A percentile compares a stretch with the other conserved stretches of the same genome.
Evolutionary conservation across 2,888 invertebrate genomes (phyloP).

Genomic region (Microctonus aethiopoides): DNA sequence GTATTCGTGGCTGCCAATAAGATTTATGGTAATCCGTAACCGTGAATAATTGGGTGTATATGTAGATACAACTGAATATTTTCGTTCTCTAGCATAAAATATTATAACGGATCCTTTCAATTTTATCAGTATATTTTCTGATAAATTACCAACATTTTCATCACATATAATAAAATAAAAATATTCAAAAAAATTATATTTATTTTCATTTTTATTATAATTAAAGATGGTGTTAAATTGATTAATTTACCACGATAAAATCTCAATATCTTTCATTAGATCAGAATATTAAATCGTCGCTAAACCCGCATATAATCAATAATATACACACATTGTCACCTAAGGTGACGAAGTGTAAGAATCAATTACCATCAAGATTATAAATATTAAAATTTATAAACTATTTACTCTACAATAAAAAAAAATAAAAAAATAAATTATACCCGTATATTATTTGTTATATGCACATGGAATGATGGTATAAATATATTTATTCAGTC

Average conservation of each 20-base stretch:
- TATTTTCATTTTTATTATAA: neutral
- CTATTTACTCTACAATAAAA: neutral
- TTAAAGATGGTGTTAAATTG: neutral
- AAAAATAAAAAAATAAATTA: neutral
- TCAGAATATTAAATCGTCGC: neutral
- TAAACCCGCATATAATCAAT: neutral
- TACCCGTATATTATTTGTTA: neutral
- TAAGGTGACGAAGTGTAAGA: neutral
- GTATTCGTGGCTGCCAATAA: slow-evolving; percentile 43
- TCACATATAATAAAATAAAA: no score
- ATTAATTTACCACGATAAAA: neutral
- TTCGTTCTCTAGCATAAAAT: slow-evolving; percentile 6
- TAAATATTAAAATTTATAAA: neutral
- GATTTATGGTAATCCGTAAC: slow-evolving; percentile 47
- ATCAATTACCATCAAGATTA: neutral
- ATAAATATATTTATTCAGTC: neutral
- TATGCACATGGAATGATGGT: neutral
- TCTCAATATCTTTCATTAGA: neutral
- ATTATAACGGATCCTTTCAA: neutral
- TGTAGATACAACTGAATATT: slow-evolving; percentile 33
- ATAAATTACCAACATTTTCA: neutral
- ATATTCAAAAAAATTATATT: no score
- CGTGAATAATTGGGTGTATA: slow-evolving; percentile 47
- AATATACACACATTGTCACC: neutral
- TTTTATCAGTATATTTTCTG: neutral